Percentiles rank a stretch among this genome's conserved stretches.
Conservation (phyloP, 2,797 vertebrate species). For the Chaunax sp. region DNA sequence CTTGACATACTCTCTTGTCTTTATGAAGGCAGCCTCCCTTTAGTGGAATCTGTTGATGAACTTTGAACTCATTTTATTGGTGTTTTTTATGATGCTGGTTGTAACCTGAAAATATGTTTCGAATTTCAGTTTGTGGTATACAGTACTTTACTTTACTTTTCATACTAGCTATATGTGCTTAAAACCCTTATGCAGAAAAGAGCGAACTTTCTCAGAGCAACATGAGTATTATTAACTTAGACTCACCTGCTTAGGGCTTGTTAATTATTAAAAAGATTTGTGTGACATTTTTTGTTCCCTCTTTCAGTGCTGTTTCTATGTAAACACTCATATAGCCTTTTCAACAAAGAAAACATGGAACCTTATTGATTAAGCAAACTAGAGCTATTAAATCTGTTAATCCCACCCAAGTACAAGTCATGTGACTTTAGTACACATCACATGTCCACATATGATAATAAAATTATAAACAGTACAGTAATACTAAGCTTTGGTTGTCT, state of each 20-base stretch:
- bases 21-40: constrained; percentile 28
- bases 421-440: constrained; percentile 22
- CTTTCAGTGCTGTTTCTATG: not conserved
- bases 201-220: not conserved
- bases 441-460: constrained; percentile 1
- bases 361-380: constrained; percentile 21
- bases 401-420: constrained; percentile 25
- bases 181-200: not conserved
- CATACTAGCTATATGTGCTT: not conserved
- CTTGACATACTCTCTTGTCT: constrained; percentile 29
- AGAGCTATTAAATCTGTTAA: constrained; percentile 1
- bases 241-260: not conserved
- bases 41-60: constrained; percentile 56
- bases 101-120: constrained; percentile 48
- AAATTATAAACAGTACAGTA: no score
- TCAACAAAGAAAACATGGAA: not conserved
- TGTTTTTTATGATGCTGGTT: constrained; percentile 36
- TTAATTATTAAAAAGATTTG: constrained; percentile 13
- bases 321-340: not conserved
- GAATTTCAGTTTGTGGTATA: constrained; percentile 4
- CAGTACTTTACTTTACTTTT: not conserved
- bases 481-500: no score
- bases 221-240: constrained; percentile 18
- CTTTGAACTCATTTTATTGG: constrained; percentile 70
- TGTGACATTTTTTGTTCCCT: not conserved